Conservation (phyloP, 2,888 invertebrate species). For the Pocota personata region DNA sequence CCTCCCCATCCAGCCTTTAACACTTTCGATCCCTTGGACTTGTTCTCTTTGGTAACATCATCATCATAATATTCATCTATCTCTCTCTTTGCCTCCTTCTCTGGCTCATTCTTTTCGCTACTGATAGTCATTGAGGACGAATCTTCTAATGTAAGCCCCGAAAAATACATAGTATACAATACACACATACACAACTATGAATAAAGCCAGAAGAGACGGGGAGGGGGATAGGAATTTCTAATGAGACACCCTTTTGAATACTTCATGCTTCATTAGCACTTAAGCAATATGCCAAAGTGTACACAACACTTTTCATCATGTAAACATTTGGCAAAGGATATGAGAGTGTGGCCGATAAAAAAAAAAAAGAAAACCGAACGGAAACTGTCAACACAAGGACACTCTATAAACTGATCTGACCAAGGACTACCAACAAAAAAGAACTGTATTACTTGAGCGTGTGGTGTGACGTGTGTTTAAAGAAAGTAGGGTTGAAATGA, state of each 20-base stretch:
- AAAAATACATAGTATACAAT: constrained; percentile 29
- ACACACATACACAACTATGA: not conserved
- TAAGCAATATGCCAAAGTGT: constrained; percentile 74
- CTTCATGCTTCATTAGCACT: constrained; percentile 74
- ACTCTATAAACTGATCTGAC: not conserved
- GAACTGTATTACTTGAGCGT: not conserved
- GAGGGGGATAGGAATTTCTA: constrained; percentile 31
- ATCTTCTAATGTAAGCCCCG: constrained; percentile 14
- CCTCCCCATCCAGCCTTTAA: constrained; percentile 28
- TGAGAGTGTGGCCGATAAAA: constrained; percentile 51
- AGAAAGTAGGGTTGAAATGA: constrained; percentile 70
- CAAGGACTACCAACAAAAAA: not conserved
- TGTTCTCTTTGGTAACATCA: constrained; percentile 9
- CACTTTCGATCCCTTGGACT: constrained; percentile 33
- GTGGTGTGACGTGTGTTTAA: constrained; percentile 47
- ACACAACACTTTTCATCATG: constrained; percentile 72
- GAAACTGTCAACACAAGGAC: constrained; percentile 61
- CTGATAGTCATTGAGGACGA: not conserved
- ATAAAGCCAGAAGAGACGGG: not conserved
- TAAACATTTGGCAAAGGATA: constrained; percentile 71
- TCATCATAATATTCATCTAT: constrained; percentile 31
- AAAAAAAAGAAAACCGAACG: constrained; percentile 22
- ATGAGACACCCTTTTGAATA: constrained; percentile 73
- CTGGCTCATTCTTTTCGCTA: not conserved
- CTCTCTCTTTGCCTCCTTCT: not conserved